Percentiles rank a stretch among this genome's conserved stretches.
These are phyloP conservation scores for Bradysia coprophila DNA, from an alignment of 1,140 invertebrate species.

Conservation along the genomic window DNA sequence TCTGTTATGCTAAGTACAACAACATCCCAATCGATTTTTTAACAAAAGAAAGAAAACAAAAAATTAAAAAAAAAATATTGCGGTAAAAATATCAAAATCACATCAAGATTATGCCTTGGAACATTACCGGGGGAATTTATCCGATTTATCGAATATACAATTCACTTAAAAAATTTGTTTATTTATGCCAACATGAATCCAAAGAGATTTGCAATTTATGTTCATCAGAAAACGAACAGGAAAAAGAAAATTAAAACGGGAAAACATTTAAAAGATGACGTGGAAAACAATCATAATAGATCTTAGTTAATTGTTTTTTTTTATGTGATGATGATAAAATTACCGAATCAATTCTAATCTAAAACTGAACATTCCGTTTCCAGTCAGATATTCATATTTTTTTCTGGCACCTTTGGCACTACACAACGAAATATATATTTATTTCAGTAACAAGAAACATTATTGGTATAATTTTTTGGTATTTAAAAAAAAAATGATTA, in stretches of 20 bases:
- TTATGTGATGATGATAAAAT: background rate
- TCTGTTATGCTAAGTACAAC: background rate
- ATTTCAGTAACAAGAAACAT: background rate
- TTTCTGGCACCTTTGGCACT: background rate
- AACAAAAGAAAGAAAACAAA: no score
- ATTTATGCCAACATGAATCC: no score
- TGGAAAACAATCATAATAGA: background rate
- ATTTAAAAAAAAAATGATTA: background rate
- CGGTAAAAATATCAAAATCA: background rate
- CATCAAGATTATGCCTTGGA: background rate
- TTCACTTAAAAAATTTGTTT: no score
- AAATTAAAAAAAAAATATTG: no score
- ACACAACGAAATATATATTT: background rate
- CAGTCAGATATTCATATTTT: background rate
- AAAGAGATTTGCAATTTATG: no score
- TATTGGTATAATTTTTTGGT: no score
- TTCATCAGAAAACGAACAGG: no score
- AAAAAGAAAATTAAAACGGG: no score
- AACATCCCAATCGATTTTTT: background rate
- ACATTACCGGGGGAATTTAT: background rate
- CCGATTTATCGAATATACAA: no score
- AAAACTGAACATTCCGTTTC: conserved; percentile 3
- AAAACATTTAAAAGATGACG: background rate
- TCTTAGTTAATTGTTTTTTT: background rate
- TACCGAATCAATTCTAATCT: background rate